Evolutionary conservation across 2,888 invertebrate species (phyloP).

Genomic region (Hydrotaea cyrtoneurina): DNA sequence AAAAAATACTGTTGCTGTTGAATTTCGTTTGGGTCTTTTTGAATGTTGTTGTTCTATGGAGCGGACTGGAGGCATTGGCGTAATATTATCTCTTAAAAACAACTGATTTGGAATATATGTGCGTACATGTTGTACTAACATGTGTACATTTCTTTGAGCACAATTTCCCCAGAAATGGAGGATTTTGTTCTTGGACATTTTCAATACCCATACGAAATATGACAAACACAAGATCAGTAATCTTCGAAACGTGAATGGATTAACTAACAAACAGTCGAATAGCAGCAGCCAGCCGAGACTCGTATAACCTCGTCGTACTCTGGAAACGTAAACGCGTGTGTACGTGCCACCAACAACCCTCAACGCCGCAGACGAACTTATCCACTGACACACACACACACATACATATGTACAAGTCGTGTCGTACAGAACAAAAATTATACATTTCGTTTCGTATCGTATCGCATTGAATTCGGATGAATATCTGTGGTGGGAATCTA

Average conservation of each 20-base stretch:
- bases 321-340: conserved; percentile 41
- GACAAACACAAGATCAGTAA: conserved; percentile 39
- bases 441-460: neutral
- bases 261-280: conserved; percentile 43
- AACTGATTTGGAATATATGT: neutral
- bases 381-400: no score
- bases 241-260: conserved; percentile 51
- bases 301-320: neutral
- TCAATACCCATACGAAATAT: neutral
- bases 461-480: neutral
- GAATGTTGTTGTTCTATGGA: no score
- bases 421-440: no score
- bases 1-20: no score
- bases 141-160: neutral
- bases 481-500: conserved; percentile 65
- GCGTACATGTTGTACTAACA: neutral
- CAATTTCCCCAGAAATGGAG: conserved; percentile 34
- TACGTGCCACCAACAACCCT: conserved; percentile 52
- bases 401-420: no score
- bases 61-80: no score
- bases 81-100: neutral
- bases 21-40: no score
- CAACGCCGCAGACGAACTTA: conserved; percentile 14
- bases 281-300: no score
- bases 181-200: neutral